Evolutionary conservation across 1,140 invertebrate genomes (phyloP).

Genomic region (Apis mellifera): Amel_HAv3.1 CM009941.2:7679501-7680000

Average conservation of each 20-base stretch:
- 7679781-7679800: too few species aligned
- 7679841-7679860: too few species aligned
- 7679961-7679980: not conserved
- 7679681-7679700: conserved; percentile 11
- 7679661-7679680: conserved; percentile 6
- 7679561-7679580: conserved; percentile 27
- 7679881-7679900: too few species aligned
- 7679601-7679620: too few species aligned
- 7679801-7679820: too few species aligned
- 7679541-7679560: conserved; percentile 44
- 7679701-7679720: not conserved
- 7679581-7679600: conserved; percentile 13
- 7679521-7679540: conserved; percentile 59
- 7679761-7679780: not conserved
- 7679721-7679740: not conserved
- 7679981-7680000: not conserved
- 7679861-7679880: too few species aligned
- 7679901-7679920: not conserved
- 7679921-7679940: not conserved
- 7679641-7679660: too few species aligned
- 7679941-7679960: not conserved
- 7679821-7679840: too few species aligned
- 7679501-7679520: conserved; percentile 65
- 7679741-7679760: not conserved
- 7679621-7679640: conserved; percentile 2